These are phyloP conservation scores for Carlito syrichta DNA, from an alignment of 2,113 vertebrate species.

Conservation along the genomic window DNA sequence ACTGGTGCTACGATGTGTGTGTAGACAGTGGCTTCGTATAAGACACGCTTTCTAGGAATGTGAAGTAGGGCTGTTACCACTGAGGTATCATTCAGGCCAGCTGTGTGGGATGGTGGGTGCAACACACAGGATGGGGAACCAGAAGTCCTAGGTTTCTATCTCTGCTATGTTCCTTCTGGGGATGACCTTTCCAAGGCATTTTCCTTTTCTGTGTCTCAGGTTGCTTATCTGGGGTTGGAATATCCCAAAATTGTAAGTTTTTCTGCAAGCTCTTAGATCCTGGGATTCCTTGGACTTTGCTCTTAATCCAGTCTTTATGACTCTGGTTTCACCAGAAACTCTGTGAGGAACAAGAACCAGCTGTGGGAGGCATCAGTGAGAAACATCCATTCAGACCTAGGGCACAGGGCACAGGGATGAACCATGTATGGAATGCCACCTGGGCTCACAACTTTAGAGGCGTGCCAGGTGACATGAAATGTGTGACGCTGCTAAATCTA, in stretches of 20 bases:
- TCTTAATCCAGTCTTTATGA: slow-evolving; percentile 54
- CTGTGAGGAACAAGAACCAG: slow-evolving; percentile 35
- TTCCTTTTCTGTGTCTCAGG: not conserved
- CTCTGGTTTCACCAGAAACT: slow-evolving; percentile 53
- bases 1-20: not conserved
- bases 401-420: not conserved
- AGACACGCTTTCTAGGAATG: not conserved
- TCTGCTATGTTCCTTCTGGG: not conserved
- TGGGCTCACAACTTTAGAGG: not conserved
- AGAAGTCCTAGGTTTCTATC: not conserved
- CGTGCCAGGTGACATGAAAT: not conserved
- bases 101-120: not conserved
- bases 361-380: not conserved
- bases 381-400: not conserved
- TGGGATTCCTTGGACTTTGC: slow-evolving; percentile 32
- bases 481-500: not conserved
- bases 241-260: not conserved
- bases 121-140: not conserved
- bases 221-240: not conserved
- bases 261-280: slow-evolving; percentile 7
- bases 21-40: not conserved
- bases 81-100: not conserved
- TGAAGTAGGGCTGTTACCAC: not conserved
- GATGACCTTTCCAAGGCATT: not conserved
- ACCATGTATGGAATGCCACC: rapidly evolving